Conservation (phyloP, 2,113 vertebrate genomes). For the Struthio camelus region DNA sequence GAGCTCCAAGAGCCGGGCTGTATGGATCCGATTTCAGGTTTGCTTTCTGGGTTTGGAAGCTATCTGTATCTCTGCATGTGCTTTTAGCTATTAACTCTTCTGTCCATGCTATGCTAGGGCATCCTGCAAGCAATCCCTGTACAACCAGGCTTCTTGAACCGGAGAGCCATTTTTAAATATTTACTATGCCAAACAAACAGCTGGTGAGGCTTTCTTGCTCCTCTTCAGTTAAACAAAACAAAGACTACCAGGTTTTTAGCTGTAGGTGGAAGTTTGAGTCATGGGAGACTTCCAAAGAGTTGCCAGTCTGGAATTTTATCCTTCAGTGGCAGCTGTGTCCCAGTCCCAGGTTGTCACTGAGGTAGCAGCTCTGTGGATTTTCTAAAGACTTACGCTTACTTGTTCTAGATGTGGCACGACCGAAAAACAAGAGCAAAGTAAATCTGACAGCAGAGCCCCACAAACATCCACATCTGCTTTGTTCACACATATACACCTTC, state of each 20-base stretch:
- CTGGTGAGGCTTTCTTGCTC: not conserved
- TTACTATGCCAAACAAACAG: not conserved
- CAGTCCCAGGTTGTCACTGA: not conserved
- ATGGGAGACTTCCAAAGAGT: not conserved
- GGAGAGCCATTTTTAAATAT: not conserved
- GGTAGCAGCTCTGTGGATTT: not conserved
- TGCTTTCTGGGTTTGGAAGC: not conserved
- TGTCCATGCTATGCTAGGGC: rapidly evolving
- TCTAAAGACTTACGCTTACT: rapidly evolving
- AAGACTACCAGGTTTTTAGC: conserved; percentile 15
- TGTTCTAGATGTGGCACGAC: not conserved
- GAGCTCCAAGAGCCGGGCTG: not conserved
- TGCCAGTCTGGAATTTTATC: not conserved
- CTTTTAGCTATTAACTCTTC: not conserved
- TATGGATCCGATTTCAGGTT: conserved; percentile 10
- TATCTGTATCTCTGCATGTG: not conserved
- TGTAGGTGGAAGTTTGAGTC: not conserved
- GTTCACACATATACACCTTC: conserved; percentile 10
- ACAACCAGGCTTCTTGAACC: not conserved
- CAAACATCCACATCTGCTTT: conserved; percentile 6
- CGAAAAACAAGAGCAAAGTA: not conserved
- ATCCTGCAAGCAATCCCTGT: not conserved
- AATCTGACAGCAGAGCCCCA: not conserved
- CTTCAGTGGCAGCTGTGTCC: not conserved
- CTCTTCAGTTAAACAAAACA: not conserved